These are phyloP conservation scores for Hyles euphorbiae DNA, from an alignment of 1,140 invertebrate genomes.

Conservation along the genomic window DNA sequence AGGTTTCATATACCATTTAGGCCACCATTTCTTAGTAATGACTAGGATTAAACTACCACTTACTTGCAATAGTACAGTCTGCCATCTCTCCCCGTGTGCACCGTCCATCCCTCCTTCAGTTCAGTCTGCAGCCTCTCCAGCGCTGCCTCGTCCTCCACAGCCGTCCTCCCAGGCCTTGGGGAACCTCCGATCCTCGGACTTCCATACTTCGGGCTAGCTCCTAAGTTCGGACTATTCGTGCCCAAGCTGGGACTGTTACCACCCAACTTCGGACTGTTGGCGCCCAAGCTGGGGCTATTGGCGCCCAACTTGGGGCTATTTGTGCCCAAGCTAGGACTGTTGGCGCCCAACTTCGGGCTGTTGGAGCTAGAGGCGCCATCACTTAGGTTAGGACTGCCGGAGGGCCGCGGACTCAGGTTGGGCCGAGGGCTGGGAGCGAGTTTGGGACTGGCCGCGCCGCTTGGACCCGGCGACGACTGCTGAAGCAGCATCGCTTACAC, in stretches of 20 bases:
- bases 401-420: slow-evolving; percentile 46
- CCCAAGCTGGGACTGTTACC: slow-evolving; percentile 43
- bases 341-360: slow-evolving; percentile 42
- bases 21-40: too few species aligned
- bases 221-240: slow-evolving; percentile 37
- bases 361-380: slow-evolving; percentile 53
- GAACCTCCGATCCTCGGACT: slow-evolving; percentile 53
- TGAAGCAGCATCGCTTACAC: slow-evolving; percentile 68
- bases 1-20: too few species aligned
- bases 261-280: slow-evolving; percentile 43
- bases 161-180: slow-evolving; percentile 34
- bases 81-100: slow-evolving; percentile 83
- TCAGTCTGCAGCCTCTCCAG: slow-evolving; percentile 74
- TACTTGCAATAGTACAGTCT: slow-evolving; percentile 89
- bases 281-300: slow-evolving; percentile 20
- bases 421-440: slow-evolving; percentile 40
- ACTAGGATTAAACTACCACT: slow-evolving; percentile 73
- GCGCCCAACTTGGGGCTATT: slow-evolving; percentile 32
- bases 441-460: slow-evolving; percentile 64
- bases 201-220: slow-evolving; percentile 55
- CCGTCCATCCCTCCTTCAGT: slow-evolving; percentile 81
- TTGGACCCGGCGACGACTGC: slow-evolving; percentile 66
- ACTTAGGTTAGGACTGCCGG: slow-evolving; percentile 48
- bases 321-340: slow-evolving; percentile 41
- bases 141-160: slow-evolving; percentile 57